These are phyloP conservation scores for Drosophila lutescens DNA, from an alignment of 2,888 invertebrate genomes.

Conservation along the genomic window DNA sequence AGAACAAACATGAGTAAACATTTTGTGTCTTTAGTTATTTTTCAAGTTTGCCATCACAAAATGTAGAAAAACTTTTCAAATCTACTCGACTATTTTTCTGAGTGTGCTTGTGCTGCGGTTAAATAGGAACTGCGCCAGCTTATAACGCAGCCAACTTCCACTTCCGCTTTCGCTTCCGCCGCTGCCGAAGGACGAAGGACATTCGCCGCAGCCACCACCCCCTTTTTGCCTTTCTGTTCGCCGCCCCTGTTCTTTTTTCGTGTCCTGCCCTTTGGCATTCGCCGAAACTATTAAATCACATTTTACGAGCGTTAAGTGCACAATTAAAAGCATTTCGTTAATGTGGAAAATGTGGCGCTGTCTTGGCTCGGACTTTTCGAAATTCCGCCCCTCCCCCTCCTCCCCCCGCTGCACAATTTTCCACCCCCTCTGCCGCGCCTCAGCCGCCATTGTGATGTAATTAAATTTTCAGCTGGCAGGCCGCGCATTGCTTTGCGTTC, in stretches of 20 bases:
- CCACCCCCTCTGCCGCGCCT: background rate
- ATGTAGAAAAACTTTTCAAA: background rate
- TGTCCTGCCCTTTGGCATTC: conserved; percentile 45
- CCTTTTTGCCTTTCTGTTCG: background rate
- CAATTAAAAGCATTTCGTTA: conserved; percentile 78
- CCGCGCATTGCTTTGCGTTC: conserved; percentile 28
- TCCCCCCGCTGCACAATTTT: background rate
- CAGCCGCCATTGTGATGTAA: conserved; percentile 54
- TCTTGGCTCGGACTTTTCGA: conserved; percentile 28
- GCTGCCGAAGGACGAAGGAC: conserved; percentile 20
- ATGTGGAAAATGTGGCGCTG: conserved; percentile 67
- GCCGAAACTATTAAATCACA: conserved; percentile 75
- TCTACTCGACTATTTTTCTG: background rate
- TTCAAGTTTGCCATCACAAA: no score
- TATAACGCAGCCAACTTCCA: conserved; percentile 59
- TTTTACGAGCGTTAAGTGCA: conserved; percentile 79
- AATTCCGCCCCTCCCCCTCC: background rate
- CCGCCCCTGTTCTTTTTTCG: conserved; percentile 1
- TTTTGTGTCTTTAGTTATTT: no score
- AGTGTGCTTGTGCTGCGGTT: conserved; percentile 51
- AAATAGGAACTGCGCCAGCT: conserved; percentile 62
- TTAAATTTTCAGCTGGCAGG: conserved; percentile 60
- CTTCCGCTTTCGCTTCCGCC: conserved; percentile 5
- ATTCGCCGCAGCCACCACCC: conserved; percentile 3
- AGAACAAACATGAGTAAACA: no score